Evolutionary conservation across 2,797 vertebrate genomes (phyloP), one percentile per base, ranked within the genome.

Genomic region (Lateolabrax maculatus): DNA sequence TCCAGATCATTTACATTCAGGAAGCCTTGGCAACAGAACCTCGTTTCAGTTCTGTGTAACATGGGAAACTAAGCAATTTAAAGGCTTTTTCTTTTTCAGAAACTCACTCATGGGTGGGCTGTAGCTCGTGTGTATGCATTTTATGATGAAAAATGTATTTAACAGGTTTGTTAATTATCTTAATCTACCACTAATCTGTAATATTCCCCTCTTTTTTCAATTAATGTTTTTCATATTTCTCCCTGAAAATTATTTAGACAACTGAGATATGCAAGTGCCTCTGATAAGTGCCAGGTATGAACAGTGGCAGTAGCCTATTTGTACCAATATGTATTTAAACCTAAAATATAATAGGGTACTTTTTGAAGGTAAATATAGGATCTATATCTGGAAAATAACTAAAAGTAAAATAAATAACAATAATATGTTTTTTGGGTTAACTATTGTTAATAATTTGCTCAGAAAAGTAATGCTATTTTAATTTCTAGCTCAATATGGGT

Each of bases 151-250:
- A 85, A 89, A 83, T 82, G 74, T 39, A 82, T 85, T 86, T 80
- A 80, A 79, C 71, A 71, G 81, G 79, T 89, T 84, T 80, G 16
- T 70, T 55, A 86, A 63, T 86, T 80, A 76, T 87, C 77, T 85
- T 87, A 89, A 91, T 93, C 66, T 89, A 75, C 84, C 23, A 31
- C 79, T 84, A 90, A 87, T 90, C 84, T 93, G 73, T 83, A 84
- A 74, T 71, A 41, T 82, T n/a, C n/a, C n/a, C n/a, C n/a, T n/a
- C n/a, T n/a, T n/a, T n/a, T n/a, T n/a, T n/a, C n/a, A n/a, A n/a
- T n/a, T n/a, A n/a, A n/a, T n/a, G n/a, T n/a, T n/a, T n/a, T n/a
- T n/a, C n/a, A n/a, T n/a, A n/a, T n/a, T n/a, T 44, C 49, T 71
- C 70, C 12, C 46, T 51, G 69, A 60, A 72, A 65, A 48, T 57